A percentile compares a stretch with the other conserved stretches of the same genome.
Evolutionary conservation across 2,113 vertebrate genomes (phyloP).

Genomic region (Corydoras maculifer): DNA sequence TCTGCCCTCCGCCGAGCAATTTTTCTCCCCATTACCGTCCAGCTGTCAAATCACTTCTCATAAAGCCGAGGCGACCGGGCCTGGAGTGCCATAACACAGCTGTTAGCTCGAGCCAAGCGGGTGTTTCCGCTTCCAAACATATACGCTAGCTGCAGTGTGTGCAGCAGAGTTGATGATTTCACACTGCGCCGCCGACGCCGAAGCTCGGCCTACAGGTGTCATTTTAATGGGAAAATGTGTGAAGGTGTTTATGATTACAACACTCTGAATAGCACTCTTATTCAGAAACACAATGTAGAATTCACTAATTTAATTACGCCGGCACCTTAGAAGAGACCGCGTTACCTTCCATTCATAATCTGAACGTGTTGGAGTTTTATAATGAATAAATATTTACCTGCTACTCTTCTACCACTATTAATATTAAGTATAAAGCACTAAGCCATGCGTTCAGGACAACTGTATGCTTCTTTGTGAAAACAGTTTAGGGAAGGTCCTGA

Average conservation of each 20-base stretch:
- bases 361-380: too few species aligned
- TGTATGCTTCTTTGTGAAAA: too few species aligned
- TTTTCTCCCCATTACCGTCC: conserved; percentile 47
- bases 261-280: conserved; percentile 5
- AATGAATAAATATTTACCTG: too few species aligned
- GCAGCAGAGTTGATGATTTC: conserved; percentile 14
- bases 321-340: too few species aligned
- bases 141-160: conserved; percentile 29
- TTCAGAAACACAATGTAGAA: background rate
- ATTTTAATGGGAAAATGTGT: conserved; percentile 60
- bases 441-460: too few species aligned
- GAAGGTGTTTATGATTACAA: conserved; percentile 9
- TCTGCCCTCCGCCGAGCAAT: conserved; percentile 39
- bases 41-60: conserved; percentile 68
- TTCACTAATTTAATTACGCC: background rate
- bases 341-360: background rate
- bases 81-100: conserved; percentile 66
- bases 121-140: conserved; percentile 53
- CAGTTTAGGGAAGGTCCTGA: too few species aligned
- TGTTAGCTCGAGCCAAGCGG: conserved; percentile 57
- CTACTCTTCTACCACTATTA: too few species aligned
- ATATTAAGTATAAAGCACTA: too few species aligned
- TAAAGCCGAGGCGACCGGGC: conserved; percentile 64
- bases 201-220: conserved; percentile 57
- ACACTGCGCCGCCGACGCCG: conserved; percentile 33